These are phyloP conservation scores for Macrobrachium nipponense DNA, from an alignment of 1,140 invertebrate genomes.

Conservation along the genomic window DNA sequence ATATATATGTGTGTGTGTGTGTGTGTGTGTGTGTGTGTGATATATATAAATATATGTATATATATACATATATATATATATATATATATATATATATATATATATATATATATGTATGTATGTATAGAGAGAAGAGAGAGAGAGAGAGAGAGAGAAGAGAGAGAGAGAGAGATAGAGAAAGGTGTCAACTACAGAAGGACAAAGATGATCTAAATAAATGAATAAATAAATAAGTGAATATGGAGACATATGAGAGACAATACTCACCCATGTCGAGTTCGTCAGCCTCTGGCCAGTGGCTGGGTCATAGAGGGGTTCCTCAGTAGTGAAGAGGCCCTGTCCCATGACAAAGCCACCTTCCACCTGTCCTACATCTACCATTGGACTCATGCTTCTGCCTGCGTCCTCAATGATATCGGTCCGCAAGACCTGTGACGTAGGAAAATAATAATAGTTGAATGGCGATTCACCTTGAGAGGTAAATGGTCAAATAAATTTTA, in stretches of 20 bases:
- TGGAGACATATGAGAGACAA: not conserved
- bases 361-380: conserved; percentile 86
- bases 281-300: conserved; percentile 78
- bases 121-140: not conserved
- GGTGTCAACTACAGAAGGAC: not conserved
- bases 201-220: not conserved
- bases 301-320: conserved; percentile 78
- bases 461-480: not conserved
- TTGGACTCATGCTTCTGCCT: conserved; percentile 80
- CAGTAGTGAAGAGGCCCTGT: conserved; percentile 82
- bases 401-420: conserved; percentile 83
- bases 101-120: too few species aligned
- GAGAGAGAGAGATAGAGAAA: too few species aligned
- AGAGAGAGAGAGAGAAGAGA: too few species aligned
- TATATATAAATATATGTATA: too few species aligned
- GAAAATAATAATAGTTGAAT: conserved; percentile 68
- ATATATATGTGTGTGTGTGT: too few species aligned
- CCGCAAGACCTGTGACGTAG: conserved; percentile 72
- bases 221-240: not conserved
- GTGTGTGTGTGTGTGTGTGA: too few species aligned
- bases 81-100: too few species aligned
- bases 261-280: conserved; percentile 80
- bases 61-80: too few species aligned
- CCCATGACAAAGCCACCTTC: conserved; percentile 92
- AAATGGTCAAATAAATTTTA: too few species aligned